These are phyloP conservation scores for Engraulis encrasicolus DNA, from an alignment of 2,113 vertebrate genomes.

Conservation along the genomic window DNA sequence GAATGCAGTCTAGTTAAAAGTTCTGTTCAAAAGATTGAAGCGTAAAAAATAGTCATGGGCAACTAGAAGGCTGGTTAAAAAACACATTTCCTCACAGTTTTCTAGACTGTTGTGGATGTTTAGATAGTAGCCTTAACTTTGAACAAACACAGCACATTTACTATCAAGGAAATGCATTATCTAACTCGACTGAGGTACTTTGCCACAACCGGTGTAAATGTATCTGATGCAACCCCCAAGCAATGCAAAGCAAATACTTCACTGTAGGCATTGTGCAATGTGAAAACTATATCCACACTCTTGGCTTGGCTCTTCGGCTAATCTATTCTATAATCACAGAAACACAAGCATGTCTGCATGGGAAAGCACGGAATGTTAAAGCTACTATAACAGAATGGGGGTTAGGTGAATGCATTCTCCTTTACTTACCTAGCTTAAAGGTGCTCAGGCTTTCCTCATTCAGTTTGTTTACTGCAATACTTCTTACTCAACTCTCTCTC, in stretches of 20 bases:
- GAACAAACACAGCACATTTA: not conserved
- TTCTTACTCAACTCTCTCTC: no score
- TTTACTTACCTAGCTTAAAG: no score
- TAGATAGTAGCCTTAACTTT: not conserved
- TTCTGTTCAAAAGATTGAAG: no score
- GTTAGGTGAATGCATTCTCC: no score
- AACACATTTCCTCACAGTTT: no score
- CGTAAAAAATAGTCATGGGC: no score
- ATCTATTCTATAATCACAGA: not conserved
- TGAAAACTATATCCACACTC: not conserved
- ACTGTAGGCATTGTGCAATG: not conserved
- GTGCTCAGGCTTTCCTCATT: no score
- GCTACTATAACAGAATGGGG: constrained; percentile 1
- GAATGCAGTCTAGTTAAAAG: constrained; percentile 90
- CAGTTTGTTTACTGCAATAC: no score
- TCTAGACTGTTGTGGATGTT: no score
- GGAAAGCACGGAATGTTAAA: no score
- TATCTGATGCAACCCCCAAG: constrained; percentile 1
- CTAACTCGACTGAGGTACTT: not conserved
- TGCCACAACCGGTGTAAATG: not conserved
- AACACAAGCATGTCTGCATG: no score
- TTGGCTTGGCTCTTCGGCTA: not conserved
- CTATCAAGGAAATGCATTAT: not conserved
- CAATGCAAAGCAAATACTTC: not conserved
- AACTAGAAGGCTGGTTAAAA: no score